These are phyloP conservation scores for Cetoscarus ocellatus DNA, from an alignment of 2,797 vertebrate species.

Conservation along the genomic window DNA sequence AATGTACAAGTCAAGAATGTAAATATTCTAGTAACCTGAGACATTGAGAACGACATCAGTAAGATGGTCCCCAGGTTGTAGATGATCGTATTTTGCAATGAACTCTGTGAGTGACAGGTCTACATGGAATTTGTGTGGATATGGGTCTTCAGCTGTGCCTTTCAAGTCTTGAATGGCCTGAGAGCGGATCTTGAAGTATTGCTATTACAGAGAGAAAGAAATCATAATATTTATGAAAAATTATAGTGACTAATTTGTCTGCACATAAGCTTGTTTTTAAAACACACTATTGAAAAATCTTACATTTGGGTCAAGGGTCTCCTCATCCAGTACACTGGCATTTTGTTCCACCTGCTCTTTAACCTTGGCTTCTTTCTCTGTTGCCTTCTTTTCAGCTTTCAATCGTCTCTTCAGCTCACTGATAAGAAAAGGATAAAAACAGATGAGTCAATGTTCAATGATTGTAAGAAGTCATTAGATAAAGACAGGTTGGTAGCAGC, in stretches of 20 bases:
- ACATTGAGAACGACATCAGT: constrained; percentile 86
- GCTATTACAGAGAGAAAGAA: constrained; percentile 77
- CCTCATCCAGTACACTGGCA: constrained; percentile 85
- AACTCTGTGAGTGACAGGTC: constrained; percentile 94
- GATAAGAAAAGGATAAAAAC: constrained; percentile 11
- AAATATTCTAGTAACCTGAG: constrained; percentile 84
- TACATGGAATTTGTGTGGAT: constrained; percentile 96
- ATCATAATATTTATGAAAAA: background rate
- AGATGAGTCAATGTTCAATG: constrained; percentile 18
- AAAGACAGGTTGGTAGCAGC: background rate
- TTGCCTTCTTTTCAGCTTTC: constrained; percentile 94
- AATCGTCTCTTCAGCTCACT: constrained; percentile 96
- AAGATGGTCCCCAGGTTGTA: constrained; percentile 93
- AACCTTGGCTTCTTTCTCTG: constrained; percentile 91
- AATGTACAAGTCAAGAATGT: background rate
- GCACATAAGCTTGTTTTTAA: no score
- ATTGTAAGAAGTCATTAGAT: background rate
- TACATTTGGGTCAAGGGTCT: constrained; percentile 94
- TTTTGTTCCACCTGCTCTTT: constrained; percentile 76
- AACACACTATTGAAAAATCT: constrained; percentile 56
- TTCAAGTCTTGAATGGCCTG: constrained; percentile 94
- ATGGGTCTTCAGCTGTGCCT: constrained; percentile 90
- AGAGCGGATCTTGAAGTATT: constrained; percentile 98
- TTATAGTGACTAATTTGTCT: no score
- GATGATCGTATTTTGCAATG: constrained; percentile 89